Percentiles rank a stretch among this genome's conserved stretches.
These are phyloP conservation scores for Harpagifer antarcticus DNA, from an alignment of 2,797 vertebrate species.

Conservation along the genomic window DNA sequence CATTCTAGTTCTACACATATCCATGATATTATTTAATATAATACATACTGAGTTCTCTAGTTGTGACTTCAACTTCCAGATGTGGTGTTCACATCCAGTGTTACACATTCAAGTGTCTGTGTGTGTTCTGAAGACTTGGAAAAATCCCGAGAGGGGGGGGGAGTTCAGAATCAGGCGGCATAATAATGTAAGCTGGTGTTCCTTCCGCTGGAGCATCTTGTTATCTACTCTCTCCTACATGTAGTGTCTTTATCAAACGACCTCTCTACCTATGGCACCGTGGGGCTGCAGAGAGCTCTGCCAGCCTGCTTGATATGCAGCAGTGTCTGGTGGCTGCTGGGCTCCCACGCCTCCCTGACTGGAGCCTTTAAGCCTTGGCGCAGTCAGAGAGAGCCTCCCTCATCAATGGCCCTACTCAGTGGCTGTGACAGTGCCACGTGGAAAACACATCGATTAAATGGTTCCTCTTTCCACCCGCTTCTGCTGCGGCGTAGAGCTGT, in stretches of 20 bases:
- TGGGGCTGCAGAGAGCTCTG: constrained; percentile 71
- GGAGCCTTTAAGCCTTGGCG: constrained; percentile 76
- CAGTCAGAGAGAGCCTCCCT: constrained; percentile 73
- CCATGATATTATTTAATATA: constrained; percentile 18
- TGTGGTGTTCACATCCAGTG: constrained; percentile 15
- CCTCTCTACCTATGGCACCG: constrained; percentile 66
- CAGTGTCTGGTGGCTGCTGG: constrained; percentile 76
- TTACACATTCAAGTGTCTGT: constrained; percentile 23
- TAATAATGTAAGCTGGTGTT: constrained; percentile 66
- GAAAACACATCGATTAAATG: constrained; percentile 80
- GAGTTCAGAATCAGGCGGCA: constrained; percentile 51
- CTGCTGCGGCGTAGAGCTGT: constrained; percentile 49
- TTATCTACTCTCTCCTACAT: constrained; percentile 66
- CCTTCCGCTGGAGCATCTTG: constrained; percentile 63
- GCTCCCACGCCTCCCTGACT: constrained; percentile 76
- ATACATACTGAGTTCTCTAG: neutral
- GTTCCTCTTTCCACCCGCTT: constrained; percentile 62
- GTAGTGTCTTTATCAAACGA: constrained; percentile 74
- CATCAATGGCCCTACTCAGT: constrained; percentile 82
- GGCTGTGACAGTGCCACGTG: constrained; percentile 72
- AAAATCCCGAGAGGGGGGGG: constrained; percentile 29
- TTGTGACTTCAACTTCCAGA: constrained; percentile 32
- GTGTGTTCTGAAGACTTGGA: constrained; percentile 54
- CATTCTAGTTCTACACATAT: constrained; percentile 21
- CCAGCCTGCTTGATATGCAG: constrained; percentile 82